phyloP scores from a whole-genome alignment of 2,888 invertebrate species.

The Megalurothrips usitatus region DNA sequence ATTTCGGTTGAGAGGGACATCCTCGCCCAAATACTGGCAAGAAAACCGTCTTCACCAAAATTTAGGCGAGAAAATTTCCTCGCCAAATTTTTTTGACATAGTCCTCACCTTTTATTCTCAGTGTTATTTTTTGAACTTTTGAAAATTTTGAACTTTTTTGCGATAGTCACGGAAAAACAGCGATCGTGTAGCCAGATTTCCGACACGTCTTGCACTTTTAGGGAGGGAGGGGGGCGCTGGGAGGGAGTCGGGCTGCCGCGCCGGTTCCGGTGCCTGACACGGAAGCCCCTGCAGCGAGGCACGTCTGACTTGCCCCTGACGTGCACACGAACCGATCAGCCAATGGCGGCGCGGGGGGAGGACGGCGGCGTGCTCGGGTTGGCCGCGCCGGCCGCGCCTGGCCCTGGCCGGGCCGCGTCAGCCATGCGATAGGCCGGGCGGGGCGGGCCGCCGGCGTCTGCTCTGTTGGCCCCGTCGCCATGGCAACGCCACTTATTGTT shows the following conservation, averaged over 20 bases:
- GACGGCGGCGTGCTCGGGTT: not conserved
- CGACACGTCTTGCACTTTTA: too few relatives aligned
- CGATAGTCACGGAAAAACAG: too few relatives aligned
- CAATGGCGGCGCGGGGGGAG: conserved; percentile 10
- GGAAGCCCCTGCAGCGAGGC: not conserved
- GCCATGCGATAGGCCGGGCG: not conserved
- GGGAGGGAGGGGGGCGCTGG: too few relatives aligned
- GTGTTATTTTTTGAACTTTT: too few relatives aligned
- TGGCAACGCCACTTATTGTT: not conserved
- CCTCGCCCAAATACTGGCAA: too few relatives aligned
- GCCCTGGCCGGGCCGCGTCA: not conserved
- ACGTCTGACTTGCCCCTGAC: not conserved
- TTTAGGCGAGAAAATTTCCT: too few relatives aligned
- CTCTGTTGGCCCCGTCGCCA: not conserved
- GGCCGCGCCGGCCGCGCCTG: not conserved
- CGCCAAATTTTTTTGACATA: too few relatives aligned
- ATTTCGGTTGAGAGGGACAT: too few relatives aligned
- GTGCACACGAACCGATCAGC: not conserved
- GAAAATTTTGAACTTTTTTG: too few relatives aligned
- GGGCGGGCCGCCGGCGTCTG: not conserved
- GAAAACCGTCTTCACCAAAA: too few relatives aligned
- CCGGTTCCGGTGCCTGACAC: not conserved
- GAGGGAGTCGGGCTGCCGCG: not conserved
- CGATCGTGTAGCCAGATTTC: too few relatives aligned
- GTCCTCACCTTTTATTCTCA: too few relatives aligned